phyloP scores from a whole-genome alignment of 1,140 invertebrate genomes.

The Brachystomella parvula region DNA sequence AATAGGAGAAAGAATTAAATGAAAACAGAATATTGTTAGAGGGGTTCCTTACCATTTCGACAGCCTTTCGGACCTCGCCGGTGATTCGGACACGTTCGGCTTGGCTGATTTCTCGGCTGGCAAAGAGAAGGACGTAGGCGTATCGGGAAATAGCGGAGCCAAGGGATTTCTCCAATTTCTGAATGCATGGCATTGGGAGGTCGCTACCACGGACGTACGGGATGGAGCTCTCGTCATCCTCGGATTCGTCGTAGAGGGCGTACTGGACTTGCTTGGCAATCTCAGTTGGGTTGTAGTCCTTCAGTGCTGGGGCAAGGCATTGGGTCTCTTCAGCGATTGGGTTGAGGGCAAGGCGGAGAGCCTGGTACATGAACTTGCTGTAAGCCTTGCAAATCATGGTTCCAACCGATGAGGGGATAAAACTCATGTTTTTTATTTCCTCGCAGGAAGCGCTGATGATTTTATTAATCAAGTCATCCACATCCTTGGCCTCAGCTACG shows the following conservation, averaged over 20 bases:
- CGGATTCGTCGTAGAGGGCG: constrained; percentile 2
- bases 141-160: not conserved
- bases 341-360: not conserved
- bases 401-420: not conserved
- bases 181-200: not conserved
- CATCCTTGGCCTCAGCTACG: not conserved
- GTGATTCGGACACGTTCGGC: not conserved
- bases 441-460: not conserved
- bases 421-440: not conserved
- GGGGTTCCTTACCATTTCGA: not conserved
- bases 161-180: not conserved
- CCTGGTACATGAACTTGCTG: not conserved
- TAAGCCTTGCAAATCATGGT: not conserved
- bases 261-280: not conserved
- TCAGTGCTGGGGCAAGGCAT: not conserved
- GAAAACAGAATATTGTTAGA: not conserved
- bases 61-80: not conserved
- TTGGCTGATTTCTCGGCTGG: not conserved
- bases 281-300: not conserved
- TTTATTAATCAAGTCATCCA: not conserved
- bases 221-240: not conserved
- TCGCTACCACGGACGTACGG: not conserved
- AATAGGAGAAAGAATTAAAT: too few species aligned
- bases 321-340: not conserved
- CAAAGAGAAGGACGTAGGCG: not conserved